Evolutionary conservation across 2,797 vertebrate genomes (phyloP).

Genomic region (Pelodytes ibericus): DNA sequence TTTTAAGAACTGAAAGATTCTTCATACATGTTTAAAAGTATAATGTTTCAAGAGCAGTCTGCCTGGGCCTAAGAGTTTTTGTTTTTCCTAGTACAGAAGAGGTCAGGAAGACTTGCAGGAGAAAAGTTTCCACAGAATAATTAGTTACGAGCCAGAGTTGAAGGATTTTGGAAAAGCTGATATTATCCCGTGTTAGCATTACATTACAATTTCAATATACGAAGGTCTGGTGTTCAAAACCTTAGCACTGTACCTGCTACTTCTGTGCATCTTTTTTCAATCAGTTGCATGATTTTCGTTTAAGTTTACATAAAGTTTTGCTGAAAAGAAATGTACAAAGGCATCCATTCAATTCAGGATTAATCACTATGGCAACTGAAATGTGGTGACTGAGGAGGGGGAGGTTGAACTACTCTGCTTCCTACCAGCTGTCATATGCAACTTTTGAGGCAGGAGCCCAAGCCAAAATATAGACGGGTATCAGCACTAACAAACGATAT

Average conservation of each 20-base stretch:
- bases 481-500: slow-evolving; percentile 76
- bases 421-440: slow-evolving; percentile 80
- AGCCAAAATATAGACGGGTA: slow-evolving; percentile 76
- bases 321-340: slow-evolving; percentile 79
- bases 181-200: slow-evolving; percentile 51
- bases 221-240: slow-evolving; percentile 61
- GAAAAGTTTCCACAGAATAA: slow-evolving; percentile 46
- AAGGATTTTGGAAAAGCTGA: slow-evolving; percentile 58
- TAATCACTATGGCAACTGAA: slow-evolving; percentile 76
- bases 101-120: slow-evolving; percentile 25
- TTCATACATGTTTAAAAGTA: slow-evolving; percentile 47
- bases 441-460: slow-evolving; percentile 68
- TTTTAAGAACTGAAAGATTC: slow-evolving; percentile 49
- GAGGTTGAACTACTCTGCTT: slow-evolving; percentile 74
- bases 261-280: slow-evolving; percentile 58
- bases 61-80: slow-evolving; percentile 23
- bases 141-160: slow-evolving; percentile 47
- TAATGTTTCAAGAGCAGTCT: slow-evolving; percentile 37
- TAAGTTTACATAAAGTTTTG: slow-evolving; percentile 75
- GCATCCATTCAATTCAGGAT: slow-evolving; percentile 76
- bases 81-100: slow-evolving; percentile 48
- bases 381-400: slow-evolving; percentile 70
- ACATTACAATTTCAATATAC: slow-evolving; percentile 60
- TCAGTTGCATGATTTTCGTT: slow-evolving; percentile 71
- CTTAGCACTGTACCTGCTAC: slow-evolving; percentile 64